Base-by-base conservation (phyloP, 2,888 invertebrate genomes). In the Eudasyphora cyanicolor region DNA sequence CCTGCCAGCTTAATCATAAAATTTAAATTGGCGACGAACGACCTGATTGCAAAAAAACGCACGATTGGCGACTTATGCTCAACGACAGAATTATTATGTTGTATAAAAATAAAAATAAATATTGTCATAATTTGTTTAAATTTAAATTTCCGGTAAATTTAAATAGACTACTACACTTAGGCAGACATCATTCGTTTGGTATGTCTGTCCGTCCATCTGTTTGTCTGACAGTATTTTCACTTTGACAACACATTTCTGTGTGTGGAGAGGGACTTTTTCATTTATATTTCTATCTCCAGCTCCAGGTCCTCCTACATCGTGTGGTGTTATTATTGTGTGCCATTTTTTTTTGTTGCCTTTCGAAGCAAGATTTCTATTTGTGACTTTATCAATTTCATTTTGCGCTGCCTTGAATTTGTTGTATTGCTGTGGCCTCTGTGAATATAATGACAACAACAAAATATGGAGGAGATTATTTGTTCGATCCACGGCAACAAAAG, bases 61-160 rank as follows among this genome's bases (percentile, higher is more conserved):
- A 64, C 60, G 62, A 49, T 6, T 3, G 49, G 21, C 60, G 62
- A 49, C 21, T 21, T 49, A 27, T n/a, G 57, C 24, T 14, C 45
- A 45, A 57, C 27, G 54, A 54, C 24, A 4, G 24, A n/a, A n/a
- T 54, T 12, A 24, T 54, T 19, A 6, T 19, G 12, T 57, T 21
- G n/a, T n/a, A n/a, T n/a, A 51, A 51, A 24, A 3, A 51, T 21
- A 27, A 60, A 29, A n/a, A n/a, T n/a, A n/a, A n/a, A 29, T 60
- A 42, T 42, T 42, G 21, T 24, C 24, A 67, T 67, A 67, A 54
- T 70, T 71, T 71, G 77, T 76, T 83, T 81, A 81, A 81, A 84
- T 84, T 84, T 84, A 67, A 81, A 79, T 79, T 79, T 84, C 81
- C 84, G 84, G 76, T 76, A 32, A 76, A 51, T 81, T 81, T 78